Evolutionary conservation across 2,797 vertebrate species (phyloP), one percentile per base, ranked within the genome.

Genomic region (Takifugu ocellatus): DNA sequence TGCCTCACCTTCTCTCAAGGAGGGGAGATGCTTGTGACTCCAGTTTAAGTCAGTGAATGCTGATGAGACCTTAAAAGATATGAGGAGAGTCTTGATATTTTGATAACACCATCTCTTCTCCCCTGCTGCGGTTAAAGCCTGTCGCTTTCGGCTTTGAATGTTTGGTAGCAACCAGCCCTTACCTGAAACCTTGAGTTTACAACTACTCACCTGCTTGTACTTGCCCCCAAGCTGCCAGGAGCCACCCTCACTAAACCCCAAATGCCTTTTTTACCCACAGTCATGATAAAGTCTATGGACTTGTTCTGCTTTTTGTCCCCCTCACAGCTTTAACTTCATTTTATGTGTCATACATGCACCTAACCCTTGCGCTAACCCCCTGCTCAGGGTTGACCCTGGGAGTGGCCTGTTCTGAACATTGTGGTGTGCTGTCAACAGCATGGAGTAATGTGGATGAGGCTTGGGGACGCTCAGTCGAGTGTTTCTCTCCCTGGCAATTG

Each of bases 111-210:
- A 52, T 74, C 74, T 78, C 72, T 76, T 72, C 68, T 77, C 60
- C 67, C 75, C 66, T 75, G 68, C 77, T 72, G 78, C 87, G 87
- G 88, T 79, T 79, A 80, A 87, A 89, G 85, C 84, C 68, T 80
- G 68, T 79, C 53, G 85, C 81, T 86, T 89, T 88, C 75, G 89
- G 89, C 87, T 91, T 81, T 90, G 89, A 92, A 88, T 92, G 89
- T 90, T 88, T 88, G 82, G 84, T 89, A 89, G 81, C 78, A 85
- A 89, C 81, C 79, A 81, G 63, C 74, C 72, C 72, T 85, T 83
- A 82, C 75, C 88, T 78, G 66, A 84, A 81, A 81, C 85, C 79
- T 81, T 80, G 74, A 79, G 81, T 87, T 89, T 84, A 83, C 84
- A 81, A 73, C 66, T 69, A 49, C 77, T 75, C 75, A 76, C 83